Evolutionary conservation across 2,797 vertebrate species (phyloP).

Genomic region (Muscicapa striata): DNA sequence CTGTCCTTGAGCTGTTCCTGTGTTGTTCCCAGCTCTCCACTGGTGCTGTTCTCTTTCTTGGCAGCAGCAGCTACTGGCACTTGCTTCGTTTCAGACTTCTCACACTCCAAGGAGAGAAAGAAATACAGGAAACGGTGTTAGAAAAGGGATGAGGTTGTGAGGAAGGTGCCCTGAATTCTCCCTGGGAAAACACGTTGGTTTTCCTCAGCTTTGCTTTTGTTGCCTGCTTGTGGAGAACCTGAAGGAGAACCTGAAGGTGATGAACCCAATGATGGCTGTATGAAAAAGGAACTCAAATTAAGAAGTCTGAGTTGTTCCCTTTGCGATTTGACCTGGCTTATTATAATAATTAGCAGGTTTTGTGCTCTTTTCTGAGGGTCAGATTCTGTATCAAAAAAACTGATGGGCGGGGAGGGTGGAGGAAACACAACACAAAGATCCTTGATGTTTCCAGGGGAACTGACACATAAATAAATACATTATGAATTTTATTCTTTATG

Average conservation of each 20-base stretch:
- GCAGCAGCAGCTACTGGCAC: neutral
- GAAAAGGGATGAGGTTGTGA: neutral
- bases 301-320: neutral
- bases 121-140: neutral
- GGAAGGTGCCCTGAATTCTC: neutral
- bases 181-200: rapidly evolving
- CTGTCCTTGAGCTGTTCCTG: neutral
- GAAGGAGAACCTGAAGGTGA: neutral
- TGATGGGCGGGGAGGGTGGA: neutral
- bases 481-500: neutral
- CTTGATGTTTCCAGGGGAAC: neutral
- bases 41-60: neutral
- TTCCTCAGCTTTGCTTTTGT: neutral
- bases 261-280: neutral
- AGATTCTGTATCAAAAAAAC: neutral
- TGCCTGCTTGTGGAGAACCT: neutral
- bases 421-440: neutral
- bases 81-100: neutral
- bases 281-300: neutral
- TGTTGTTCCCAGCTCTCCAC: neutral
- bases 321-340: neutral
- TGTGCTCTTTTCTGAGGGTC: neutral
- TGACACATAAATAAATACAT: neutral
- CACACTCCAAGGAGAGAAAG: neutral
- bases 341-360: neutral